Percentiles rank a stretch among this genome's conserved stretches.
These are phyloP conservation scores for Oikopleura vanhoeffeni DNA, from an alignment of 23 tunicate genomes.

Conservation along the genomic window DNA sequence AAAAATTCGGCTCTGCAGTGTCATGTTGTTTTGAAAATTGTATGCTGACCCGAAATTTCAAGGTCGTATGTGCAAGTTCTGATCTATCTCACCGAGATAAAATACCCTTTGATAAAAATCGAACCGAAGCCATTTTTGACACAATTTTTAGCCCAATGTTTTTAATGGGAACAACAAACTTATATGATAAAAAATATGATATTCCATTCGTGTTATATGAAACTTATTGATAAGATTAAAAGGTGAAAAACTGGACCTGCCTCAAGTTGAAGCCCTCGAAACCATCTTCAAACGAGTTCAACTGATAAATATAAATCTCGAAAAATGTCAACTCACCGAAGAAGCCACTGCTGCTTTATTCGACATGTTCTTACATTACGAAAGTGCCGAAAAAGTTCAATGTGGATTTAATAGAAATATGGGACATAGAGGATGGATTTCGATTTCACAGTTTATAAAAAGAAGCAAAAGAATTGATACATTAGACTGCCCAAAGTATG, in stretches of 20 bases:
- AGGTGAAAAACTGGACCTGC: slow-evolving; percentile 70
- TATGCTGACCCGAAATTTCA: too few species aligned
- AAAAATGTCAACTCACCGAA: slow-evolving; percentile 57
- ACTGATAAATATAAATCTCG: slow-evolving; percentile 59
- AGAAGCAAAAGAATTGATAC: neutral
- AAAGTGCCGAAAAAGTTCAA: slow-evolving; percentile 66
- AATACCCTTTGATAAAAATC: too few species aligned
- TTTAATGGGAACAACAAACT: too few species aligned
- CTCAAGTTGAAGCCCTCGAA: slow-evolving; percentile 67
- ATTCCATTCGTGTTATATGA: too few species aligned
- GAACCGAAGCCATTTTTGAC: too few species aligned
- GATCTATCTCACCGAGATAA: too few species aligned
- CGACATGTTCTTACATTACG: slow-evolving; percentile 64
- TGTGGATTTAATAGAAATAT: slow-evolving; percentile 77
- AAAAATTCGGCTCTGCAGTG: too few species aligned
- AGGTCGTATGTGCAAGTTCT: too few species aligned
- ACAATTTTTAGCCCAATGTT: too few species aligned
- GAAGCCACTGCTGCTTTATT: slow-evolving; percentile 25
- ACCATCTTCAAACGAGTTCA: slow-evolving; percentile 74
- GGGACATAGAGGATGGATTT: slow-evolving; percentile 89
- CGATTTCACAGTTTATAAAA: slow-evolving; percentile 39
- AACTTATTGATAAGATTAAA: too few species aligned
- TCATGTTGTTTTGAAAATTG: too few species aligned
- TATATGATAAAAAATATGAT: too few species aligned
- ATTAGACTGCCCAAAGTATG: neutral